Evolutionary conservation across 2,113 vertebrate species (phyloP).

Genomic region (Murina feae): DNA sequence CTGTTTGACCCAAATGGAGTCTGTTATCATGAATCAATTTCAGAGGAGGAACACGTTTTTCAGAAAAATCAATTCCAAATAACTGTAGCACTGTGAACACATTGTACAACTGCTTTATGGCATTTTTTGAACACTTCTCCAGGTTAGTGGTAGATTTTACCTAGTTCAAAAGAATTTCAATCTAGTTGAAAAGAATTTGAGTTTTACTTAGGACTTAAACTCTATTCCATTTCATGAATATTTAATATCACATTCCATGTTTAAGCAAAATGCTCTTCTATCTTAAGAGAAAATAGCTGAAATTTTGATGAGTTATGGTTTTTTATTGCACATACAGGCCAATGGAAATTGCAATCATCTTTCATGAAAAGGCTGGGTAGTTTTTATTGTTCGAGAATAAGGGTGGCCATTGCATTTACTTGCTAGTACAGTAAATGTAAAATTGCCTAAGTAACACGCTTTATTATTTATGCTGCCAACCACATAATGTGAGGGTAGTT

Average conservation of each 20-base stretch:
- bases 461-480: slow-evolving; percentile 77
- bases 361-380: slow-evolving; percentile 77
- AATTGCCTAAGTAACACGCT: slow-evolving; percentile 70
- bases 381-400: slow-evolving; percentile 71
- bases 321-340: slow-evolving; percentile 70
- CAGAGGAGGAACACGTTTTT: slow-evolving; percentile 57
- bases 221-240: slow-evolving; percentile 78
- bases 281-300: slow-evolving; percentile 81
- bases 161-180: slow-evolving; percentile 61
- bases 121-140: slow-evolving; percentile 38
- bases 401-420: slow-evolving; percentile 73
- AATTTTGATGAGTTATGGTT: slow-evolving; percentile 79
- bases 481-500: slow-evolving; percentile 60
- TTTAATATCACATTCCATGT: slow-evolving; percentile 78
- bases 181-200: slow-evolving; percentile 78
- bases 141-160: background rate
- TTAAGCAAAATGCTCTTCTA: slow-evolving; percentile 72
- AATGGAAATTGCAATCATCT: slow-evolving; percentile 81
- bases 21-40: slow-evolving; percentile 76
- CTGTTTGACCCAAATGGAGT: slow-evolving; percentile 75
- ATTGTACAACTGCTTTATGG: background rate
- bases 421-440: slow-evolving; percentile 75
- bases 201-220: slow-evolving; percentile 74
- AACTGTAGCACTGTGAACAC: background rate
- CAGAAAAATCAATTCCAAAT: slow-evolving; percentile 65